Evolutionary conservation across 2,113 vertebrate species (phyloP).

Genomic region (Lagenorhynchus albirostris): DNA sequence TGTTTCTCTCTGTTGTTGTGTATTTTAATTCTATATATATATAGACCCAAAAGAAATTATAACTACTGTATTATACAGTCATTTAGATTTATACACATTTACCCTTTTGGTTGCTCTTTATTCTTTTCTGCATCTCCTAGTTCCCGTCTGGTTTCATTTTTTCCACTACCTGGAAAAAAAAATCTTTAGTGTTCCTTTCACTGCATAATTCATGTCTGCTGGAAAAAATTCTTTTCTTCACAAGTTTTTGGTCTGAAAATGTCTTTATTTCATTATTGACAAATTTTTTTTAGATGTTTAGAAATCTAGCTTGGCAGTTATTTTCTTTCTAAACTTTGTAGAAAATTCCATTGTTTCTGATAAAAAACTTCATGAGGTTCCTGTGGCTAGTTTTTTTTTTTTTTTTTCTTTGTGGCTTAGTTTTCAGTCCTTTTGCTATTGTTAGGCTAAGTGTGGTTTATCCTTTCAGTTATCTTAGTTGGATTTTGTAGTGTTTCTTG

Average conservation of each 20-base stretch:
- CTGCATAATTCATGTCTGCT: background rate
- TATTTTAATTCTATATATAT: background rate
- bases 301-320: background rate
- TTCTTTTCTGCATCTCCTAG: background rate
- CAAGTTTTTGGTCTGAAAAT: slow-evolving; percentile 2
- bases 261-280: background rate
- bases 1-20: background rate
- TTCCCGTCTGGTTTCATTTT: background rate
- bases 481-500: background rate
- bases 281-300: background rate
- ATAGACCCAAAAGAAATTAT: background rate
- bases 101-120: background rate
- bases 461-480: background rate
- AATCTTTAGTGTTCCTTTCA: background rate
- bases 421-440: background rate
- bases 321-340: background rate
- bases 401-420: background rate
- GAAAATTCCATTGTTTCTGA: background rate
- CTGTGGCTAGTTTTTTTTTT: background rate
- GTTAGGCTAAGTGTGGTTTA: background rate
- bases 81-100: background rate
- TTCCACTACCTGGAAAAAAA: background rate
- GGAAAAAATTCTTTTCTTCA: background rate
- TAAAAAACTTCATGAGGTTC: background rate
- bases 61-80: background rate